Evolutionary conservation across 2,113 vertebrate species (phyloP).

Genomic region (Chionodraco myersi): DNA sequence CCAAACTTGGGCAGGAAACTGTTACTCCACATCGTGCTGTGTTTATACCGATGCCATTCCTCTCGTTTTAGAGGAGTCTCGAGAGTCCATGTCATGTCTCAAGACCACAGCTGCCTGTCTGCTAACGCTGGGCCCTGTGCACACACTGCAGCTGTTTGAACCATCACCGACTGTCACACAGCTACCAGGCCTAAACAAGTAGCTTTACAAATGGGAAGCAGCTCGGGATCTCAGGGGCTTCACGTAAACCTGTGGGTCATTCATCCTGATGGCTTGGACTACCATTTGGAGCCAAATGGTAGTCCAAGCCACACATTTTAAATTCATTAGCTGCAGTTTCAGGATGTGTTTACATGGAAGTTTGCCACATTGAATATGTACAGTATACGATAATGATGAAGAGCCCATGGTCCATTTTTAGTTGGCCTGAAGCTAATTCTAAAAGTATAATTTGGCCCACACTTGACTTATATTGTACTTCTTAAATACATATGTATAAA

Average conservation of each 20-base stretch:
- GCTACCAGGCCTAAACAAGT: conserved; percentile 29
- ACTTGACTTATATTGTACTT: too few species aligned
- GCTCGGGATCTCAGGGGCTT: neutral
- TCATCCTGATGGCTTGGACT: neutral
- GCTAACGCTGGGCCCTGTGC: conserved; percentile 35
- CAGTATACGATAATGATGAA: neutral
- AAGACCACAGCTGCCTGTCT: conserved; percentile 47
- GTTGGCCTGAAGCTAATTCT: too few species aligned
- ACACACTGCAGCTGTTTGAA: conserved; percentile 69
- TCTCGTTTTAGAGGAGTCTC: conserved; percentile 10
- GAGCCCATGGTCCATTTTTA: too few species aligned
- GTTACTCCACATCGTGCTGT: neutral
- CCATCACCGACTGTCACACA: conserved; percentile 42
- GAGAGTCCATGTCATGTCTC: conserved; percentile 14
- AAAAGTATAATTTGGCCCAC: too few species aligned
- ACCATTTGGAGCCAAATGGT: conserved; percentile 12
- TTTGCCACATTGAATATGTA: neutral
- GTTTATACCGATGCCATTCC: conserved; percentile 38
- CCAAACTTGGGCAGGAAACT: neutral
- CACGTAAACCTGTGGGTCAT: conserved; percentile 20
- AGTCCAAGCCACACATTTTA: neutral
- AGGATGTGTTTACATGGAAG: conserved; percentile 20
- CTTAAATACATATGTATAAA: too few species aligned
- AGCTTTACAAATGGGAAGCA: conserved; percentile 39
- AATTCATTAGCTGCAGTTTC: neutral